These are phyloP conservation scores for Diadegma fenestrale DNA, from an alignment of 2,888 invertebrate genomes.

Conservation along the genomic window DNA sequence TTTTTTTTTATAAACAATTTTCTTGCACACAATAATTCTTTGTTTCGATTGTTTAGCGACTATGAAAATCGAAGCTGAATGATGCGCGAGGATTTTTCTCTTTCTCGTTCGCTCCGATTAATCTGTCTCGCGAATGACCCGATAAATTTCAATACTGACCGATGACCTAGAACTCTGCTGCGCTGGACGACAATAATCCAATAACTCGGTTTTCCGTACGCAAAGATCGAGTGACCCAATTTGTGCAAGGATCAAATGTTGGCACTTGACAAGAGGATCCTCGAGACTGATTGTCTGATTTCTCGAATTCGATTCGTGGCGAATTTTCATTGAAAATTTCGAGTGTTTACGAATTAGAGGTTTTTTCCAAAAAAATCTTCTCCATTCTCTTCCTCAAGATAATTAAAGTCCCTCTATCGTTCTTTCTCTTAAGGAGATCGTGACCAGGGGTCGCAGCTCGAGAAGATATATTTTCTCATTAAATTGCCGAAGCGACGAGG, in stretches of 20 bases:
- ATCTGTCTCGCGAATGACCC: constrained; percentile 11
- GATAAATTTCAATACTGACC: constrained; percentile 27
- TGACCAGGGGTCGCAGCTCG: constrained; percentile 34
- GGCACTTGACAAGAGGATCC: neutral
- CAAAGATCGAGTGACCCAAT: constrained; percentile 7
- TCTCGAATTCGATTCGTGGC: neutral
- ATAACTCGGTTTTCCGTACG: neutral
- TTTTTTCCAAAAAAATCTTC: neutral
- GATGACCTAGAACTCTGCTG: constrained; percentile 30
- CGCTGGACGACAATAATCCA: neutral
- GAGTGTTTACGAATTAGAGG: neutral
- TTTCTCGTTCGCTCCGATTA: neutral
- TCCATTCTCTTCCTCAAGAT: neutral
- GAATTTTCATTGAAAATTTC: neutral
- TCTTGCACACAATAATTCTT: neutral
- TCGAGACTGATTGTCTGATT: neutral
- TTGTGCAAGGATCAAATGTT: neutral
- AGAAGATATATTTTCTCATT: constrained; percentile 18
- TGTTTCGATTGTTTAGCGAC: neutral
- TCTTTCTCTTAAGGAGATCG: constrained; percentile 15
- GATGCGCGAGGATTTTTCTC: constrained; percentile 5
- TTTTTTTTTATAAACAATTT: neutral
- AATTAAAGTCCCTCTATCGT: neutral
- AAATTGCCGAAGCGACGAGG: constrained; percentile 49
- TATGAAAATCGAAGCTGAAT: neutral